These are phyloP conservation scores for Strigamia transsilvanica DNA, from an alignment of 2,888 invertebrate species.

Conservation along the genomic window DNA sequence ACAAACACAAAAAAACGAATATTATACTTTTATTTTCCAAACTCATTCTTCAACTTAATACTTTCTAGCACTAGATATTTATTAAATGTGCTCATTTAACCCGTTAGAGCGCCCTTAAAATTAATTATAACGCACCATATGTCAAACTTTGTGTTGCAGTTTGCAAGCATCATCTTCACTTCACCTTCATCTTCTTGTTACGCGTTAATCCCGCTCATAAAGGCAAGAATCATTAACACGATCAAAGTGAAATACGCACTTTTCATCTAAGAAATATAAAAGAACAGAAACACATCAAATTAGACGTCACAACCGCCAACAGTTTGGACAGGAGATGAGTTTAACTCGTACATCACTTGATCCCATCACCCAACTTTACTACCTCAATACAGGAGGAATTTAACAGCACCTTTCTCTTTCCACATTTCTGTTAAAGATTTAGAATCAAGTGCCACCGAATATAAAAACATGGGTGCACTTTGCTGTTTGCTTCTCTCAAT, in stretches of 20 bases:
- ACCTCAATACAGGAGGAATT: not conserved
- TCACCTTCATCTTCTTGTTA: slow-evolving; percentile 16
- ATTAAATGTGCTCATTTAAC: slow-evolving; percentile 11
- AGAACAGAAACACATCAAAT: not conserved
- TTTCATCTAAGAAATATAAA: not conserved
- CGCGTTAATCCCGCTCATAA: slow-evolving; percentile 21
- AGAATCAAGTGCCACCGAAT: slow-evolving; percentile 30
- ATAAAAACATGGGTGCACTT: slow-evolving; percentile 15
- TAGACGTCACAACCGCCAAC: not conserved
- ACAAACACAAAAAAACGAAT: not conserved
- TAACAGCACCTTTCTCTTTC: not conserved
- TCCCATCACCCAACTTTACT: slow-evolving; percentile 26
- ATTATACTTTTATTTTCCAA: not conserved
- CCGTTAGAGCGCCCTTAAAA: not conserved
- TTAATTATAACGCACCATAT: slow-evolving; percentile 2
- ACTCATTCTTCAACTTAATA: too few species aligned
- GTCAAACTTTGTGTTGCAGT: not conserved
- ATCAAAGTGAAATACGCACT: not conserved
- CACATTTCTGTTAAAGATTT: slow-evolving; percentile 23
- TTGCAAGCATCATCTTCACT: slow-evolving; percentile 7
- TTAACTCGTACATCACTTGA: slow-evolving; percentile 20
- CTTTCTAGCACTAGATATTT: not conserved
- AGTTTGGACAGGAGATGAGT: not conserved
- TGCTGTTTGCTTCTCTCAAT: not conserved
- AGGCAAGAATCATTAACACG: slow-evolving; percentile 15